Base-by-base conservation (phyloP, 2,113 vertebrate genomes). In the Struthio camelus region DNA sequence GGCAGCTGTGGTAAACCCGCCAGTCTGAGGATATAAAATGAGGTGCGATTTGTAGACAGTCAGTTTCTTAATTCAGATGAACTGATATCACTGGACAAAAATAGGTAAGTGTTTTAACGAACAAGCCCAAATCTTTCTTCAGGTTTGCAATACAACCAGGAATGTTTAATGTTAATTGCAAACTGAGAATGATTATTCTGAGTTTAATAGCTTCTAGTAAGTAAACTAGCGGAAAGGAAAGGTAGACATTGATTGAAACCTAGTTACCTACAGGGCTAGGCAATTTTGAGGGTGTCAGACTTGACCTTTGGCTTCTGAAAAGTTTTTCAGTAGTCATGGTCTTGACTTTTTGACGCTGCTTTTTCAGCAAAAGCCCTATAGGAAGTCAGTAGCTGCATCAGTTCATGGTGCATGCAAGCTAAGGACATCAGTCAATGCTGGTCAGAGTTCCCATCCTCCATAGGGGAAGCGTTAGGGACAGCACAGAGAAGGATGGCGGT, bases 401-500 rank as follows among this genome's bases (percentile, higher is more conserved):
- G 46, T 48, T 66, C 23, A 25, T 40, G 40, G 66, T 42, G 85
- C 58, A 32, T 34, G 27, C 24, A 81, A 10, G 40, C 19, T 77
- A 65, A 94, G 6, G 58, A 67, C 30, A 86, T 79, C 42, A 71
- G 71, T 78, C 56, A 91, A 20, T 24, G 59, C 16, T 87, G 59
- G 30, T 92, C 66, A 73, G 69, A 67, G n/a, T 22, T 90, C 78
- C 79, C 86, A 83, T 92, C 71, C 70, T 97, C 90, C 61, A 82
- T 0, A 0, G 91, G 62, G 40, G 85, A 72, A 96, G 46, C 79
- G 36, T 71, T 72, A 86, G 61, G 70, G 79, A 78, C 25, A 88
- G 20, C 65, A 51, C 71, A 58, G 86, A 42, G 89, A 75, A 79
- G 38, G 80, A 91, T 86, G 95, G 84, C 87, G 67, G 96, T 95